Conservation (phyloP, 2,113 vertebrate species). For the Pangasianodon gigas region DNA sequence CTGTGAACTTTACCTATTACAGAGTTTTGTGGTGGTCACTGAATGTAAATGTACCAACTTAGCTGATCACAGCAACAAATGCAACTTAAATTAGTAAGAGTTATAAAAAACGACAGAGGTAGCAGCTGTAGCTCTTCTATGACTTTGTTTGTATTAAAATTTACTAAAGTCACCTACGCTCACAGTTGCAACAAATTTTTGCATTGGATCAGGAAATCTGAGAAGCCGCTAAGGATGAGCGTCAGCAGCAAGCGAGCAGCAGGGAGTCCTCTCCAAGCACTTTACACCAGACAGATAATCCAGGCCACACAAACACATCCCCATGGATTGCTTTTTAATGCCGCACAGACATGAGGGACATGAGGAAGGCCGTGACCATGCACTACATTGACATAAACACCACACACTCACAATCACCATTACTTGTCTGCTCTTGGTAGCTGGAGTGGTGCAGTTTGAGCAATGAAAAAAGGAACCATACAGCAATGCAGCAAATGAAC, state of each 20-base stretch:
- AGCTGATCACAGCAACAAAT: background rate
- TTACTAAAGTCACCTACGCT: background rate
- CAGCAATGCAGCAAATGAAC: background rate
- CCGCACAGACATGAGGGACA: constrained; percentile 31
- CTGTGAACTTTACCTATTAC: no score
- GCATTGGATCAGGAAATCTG: background rate
- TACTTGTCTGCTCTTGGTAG: background rate
- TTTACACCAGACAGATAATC: constrained; percentile 49
- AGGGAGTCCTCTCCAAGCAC: constrained; percentile 38
- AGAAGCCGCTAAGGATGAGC: background rate
- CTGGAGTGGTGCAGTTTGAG: background rate
- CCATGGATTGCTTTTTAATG: constrained; percentile 54
- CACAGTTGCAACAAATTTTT: background rate
- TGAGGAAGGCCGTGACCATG: constrained; percentile 4
- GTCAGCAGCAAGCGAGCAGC: constrained; percentile 29
- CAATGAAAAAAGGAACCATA: background rate
- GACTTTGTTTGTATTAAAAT: background rate
- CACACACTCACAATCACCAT: background rate
- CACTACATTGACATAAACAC: constrained; percentile 10
- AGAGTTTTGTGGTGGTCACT: background rate
- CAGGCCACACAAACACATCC: constrained; percentile 47
- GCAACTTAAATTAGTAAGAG: background rate
- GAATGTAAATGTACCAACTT: background rate
- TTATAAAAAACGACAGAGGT: background rate
- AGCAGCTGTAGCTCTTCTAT: background rate